phyloP scores from a whole-genome alignment of 2,113 vertebrate species.

The Halichoeres trimaculatus region DNA sequence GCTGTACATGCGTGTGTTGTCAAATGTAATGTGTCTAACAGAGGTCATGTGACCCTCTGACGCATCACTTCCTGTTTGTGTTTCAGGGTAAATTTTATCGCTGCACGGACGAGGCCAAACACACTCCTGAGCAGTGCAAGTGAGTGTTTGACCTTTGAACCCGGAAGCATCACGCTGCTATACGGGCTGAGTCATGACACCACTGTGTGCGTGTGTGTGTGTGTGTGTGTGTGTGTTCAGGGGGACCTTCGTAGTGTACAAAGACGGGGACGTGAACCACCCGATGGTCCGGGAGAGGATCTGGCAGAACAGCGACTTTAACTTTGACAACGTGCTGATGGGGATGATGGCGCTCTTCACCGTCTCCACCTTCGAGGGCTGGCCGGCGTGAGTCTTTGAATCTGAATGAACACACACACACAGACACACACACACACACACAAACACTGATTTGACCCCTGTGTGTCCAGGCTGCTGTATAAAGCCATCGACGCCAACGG shows the following conservation, averaged over 20 bases:
- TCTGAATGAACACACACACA: background rate
- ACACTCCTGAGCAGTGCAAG: conserved; percentile 93
- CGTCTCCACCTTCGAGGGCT: conserved; percentile 95
- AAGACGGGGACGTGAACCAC: conserved; percentile 91
- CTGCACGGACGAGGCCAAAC: conserved; percentile 94
- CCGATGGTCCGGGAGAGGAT: conserved; percentile 89
- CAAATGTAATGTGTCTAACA: no score
- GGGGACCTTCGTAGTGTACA: conserved; percentile 92
- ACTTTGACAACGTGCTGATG: conserved; percentile 94
- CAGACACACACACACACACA: background rate
- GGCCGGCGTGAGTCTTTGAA: conserved; percentile 93
- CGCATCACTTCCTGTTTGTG: background rate
- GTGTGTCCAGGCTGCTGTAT: conserved; percentile 86
- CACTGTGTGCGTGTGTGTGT: background rate
- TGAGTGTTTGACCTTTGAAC: conserved; percentile 63
- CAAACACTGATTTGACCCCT: background rate
- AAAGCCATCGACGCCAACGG: conserved; percentile 94
- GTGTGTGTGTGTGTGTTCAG: conserved; percentile 53
- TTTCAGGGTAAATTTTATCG: conserved; percentile 93
- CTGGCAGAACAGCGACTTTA: conserved; percentile 96
- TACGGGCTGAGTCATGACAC: background rate
- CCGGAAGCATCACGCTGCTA: no score
- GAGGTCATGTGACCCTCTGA: no score
- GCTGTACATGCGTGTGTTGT: no score
- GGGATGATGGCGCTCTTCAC: conserved; percentile 98